Evolutionary conservation across 1,140 invertebrate species (phyloP), one percentile per base, ranked within the genome.

Genomic region (Meteorus sp.): DNA sequence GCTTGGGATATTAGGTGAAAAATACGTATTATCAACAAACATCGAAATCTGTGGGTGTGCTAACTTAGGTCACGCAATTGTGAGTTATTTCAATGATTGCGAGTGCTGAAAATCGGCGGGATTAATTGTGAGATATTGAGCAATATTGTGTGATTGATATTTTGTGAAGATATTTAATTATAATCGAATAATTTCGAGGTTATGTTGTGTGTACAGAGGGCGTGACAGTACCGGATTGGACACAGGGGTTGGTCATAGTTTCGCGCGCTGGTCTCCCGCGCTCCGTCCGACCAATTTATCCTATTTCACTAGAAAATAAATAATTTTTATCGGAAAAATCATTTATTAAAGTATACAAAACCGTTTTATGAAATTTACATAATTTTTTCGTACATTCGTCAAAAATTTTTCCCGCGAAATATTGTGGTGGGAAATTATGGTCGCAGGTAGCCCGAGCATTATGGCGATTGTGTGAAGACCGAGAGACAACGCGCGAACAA

Each of bases 261-360:
- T 78, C 74, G 76, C 77, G 76, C 77, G 76, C 74, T 71, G 61
- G 60, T 67, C 70, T 78, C 77, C 76, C 77, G 77, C 77, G 76
- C 75, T 73, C 63, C 51, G 56, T 53, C 35, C 35, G 64, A 55
- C 52, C 59, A 65, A 65, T 73, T 71, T 70, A 55, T 20, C 23
- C 33, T 44, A 25, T 59, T 51, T 52, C 7, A n/a, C 33, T 6
- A 5, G 19, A 56, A 59, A 52, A n/a, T 39, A 61, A 65, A 60
- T 63, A 43, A 17, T 13, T 53, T 55, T 48, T 27, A 37, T 39
- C 13, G 0, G 4, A n/a, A 20, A 5, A 19, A 54, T 41, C 11
- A 0, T 4, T n/a, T 22, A 9, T 37, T n/a, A 0, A n/a, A 52
- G 9, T 31, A 20, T 11, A 35, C 17, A n/a, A 17, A 20, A 50